Conservation (phyloP, 1,140 invertebrate species). For the Drosophila serrata region DNA sequence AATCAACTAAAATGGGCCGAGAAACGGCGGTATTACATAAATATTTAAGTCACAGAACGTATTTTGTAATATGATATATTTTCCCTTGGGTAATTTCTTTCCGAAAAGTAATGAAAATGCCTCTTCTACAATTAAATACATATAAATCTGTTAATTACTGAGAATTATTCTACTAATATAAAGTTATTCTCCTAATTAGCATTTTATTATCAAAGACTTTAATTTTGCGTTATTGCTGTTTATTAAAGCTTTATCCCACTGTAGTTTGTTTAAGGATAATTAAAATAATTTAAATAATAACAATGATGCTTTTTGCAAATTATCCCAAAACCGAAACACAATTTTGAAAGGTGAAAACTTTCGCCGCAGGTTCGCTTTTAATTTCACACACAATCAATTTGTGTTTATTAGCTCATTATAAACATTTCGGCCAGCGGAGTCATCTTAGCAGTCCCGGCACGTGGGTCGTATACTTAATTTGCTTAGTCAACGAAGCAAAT, state of each 20-base stretch:
- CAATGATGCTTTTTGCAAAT: neutral
- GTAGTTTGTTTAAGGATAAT: neutral
- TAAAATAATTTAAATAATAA: neutral
- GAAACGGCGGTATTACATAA: neutral
- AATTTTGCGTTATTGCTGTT: neutral
- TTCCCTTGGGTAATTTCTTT: neutral
- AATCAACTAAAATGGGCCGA: slow-evolving; percentile 8
- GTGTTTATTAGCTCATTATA: slow-evolving; percentile 75
- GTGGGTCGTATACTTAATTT: slow-evolving; percentile 78
- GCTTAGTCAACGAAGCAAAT: slow-evolving; percentile 79
- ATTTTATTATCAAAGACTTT: neutral
- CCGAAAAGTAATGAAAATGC: accelerated
- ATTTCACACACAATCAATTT: slow-evolving; percentile 71
- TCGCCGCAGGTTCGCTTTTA: slow-evolving; percentile 37
- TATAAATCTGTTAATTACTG: no score
- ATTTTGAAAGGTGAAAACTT: slow-evolving; percentile 36
- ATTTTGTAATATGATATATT: no score
- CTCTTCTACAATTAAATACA: no score
- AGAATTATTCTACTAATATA: neutral
- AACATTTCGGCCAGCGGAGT: slow-evolving; percentile 44
- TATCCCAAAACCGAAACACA: neutral
- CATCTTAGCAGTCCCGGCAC: slow-evolving; percentile 48
- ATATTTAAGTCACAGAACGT: neutral
- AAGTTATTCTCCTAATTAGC: neutral
- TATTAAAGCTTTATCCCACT: neutral